phyloP scores from a whole-genome alignment of 2,888 invertebrate species.

The Abrostola triplasia region DNA sequence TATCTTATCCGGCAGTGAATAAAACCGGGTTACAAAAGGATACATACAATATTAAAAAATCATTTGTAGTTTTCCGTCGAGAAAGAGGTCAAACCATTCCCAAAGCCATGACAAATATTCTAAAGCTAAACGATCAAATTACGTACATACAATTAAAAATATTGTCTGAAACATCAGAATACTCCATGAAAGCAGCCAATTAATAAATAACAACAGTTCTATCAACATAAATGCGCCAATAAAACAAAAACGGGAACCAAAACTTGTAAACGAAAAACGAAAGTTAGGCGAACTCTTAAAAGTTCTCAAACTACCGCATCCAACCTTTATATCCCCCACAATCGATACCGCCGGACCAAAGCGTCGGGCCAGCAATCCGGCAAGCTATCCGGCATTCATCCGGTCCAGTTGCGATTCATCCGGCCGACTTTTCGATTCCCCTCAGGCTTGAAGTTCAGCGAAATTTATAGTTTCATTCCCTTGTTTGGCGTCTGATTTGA shows the following conservation, averaged over 20 bases:
- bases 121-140: no score
- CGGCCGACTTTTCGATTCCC: constrained; percentile 35
- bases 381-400: constrained; percentile 21
- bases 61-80: no score
- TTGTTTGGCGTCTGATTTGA: constrained; percentile 23
- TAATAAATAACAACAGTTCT: no score
- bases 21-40: no score
- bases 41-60: no score
- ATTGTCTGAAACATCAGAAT: no score
- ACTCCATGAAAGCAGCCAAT: no score
- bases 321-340: constrained; percentile 26
- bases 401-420: constrained; percentile 34
- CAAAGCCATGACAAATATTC: no score
- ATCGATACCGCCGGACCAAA: constrained; percentile 36
- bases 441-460: constrained; percentile 16
- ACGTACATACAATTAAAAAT: no score
- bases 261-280: neutral
- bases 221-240: no score
- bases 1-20: no score
- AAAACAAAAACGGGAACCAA: neutral
- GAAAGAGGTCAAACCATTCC: no score
- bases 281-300: constrained; percentile 5
- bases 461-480: constrained; percentile 37
- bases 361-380: constrained; percentile 25
- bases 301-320: constrained; percentile 21